Base-by-base conservation (phyloP, 2,113 vertebrate species). In the Pituophis catenifer region DNA sequence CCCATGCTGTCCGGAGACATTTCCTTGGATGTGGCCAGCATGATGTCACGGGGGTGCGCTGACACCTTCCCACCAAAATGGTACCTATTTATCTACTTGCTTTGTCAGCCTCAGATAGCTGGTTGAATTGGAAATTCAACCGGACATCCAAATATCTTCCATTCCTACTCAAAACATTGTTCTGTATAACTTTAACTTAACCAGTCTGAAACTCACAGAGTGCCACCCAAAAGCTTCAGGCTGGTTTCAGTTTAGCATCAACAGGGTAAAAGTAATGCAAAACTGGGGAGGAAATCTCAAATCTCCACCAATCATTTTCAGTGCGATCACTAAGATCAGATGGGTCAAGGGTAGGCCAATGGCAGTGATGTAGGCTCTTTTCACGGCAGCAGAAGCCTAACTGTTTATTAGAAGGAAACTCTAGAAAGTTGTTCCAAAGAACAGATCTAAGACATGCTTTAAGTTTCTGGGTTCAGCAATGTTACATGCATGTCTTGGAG, bases 341-440 rank as follows among this genome's bases (percentile, higher is more conserved):
- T 29, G 92, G 93, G 65, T 26, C 92, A 55, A 89, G 91, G 92
- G 94, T 93, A 95, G 90, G 90, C 19, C 57, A 17, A 48, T 81
- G 24, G 29, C n/a, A 81, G 75, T 92, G 33, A 38, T 48, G 44
- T 19, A 91, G 0, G n/a, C 44, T 90, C 58, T 52, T 92, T 70
- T 91, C 90, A 58, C 50, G 29, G 4, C 95, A 94, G 93, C 52
- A 89, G 95, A 29, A 59, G 0, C 89, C 91, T 0, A 88, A 93
- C 94, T 95, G 94, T 93, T 57, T 3, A 0, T 91, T 5, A 70
- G 90, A 95, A 93, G 93, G 93, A 91, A 29, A 88, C 89, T 6
- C 59, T 89, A 1, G 33, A 85, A 94, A 93, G 1, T 21, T 1
- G 81, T 91, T 95, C 92, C 29, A 96, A 62, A 89, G 12, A 89